These are phyloP conservation scores for Ochropleura leucogaster DNA, from an alignment of 2,888 invertebrate species.

Conservation along the genomic window DNA sequence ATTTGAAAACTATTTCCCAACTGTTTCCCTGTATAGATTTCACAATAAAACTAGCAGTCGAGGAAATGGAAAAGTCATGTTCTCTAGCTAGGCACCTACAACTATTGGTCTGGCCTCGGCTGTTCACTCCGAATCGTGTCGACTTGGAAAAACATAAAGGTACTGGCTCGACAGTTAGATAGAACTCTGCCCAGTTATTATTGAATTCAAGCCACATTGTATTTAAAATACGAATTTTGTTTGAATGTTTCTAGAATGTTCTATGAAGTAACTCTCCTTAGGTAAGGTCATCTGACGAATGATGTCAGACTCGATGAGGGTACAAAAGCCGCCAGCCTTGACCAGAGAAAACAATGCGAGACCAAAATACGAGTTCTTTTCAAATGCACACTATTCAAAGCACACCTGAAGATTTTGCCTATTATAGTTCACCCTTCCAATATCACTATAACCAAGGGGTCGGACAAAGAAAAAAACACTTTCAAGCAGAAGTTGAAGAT, in stretches of 20 bases:
- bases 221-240: conserved; percentile 21
- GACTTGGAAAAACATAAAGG: conserved; percentile 1
- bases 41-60: not conserved
- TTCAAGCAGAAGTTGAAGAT: not conserved
- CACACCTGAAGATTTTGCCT: conserved; percentile 19
- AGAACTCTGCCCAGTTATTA: not conserved
- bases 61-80: conserved; percentile 17
- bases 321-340: conserved; percentile 33
- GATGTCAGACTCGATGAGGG: conserved; percentile 36
- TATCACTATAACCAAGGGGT: not conserved
- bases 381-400: conserved; percentile 26
- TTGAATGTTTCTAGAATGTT: conserved; percentile 26
- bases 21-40: not conserved
- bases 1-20: not conserved
- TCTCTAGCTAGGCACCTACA: not conserved
- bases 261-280: conserved; percentile 20
- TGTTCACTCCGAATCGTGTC: not conserved
- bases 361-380: conserved; percentile 37
- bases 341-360: conserved; percentile 38
- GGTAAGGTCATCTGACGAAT: conserved; percentile 40
- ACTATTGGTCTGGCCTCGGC: conserved; percentile 10
- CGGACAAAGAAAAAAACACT: conserved; percentile 3
- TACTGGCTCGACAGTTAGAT: not conserved
- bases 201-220: conserved; percentile 21
- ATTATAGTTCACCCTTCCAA: conserved; percentile 2